phyloP scores from a whole-genome alignment of 2,888 invertebrate genomes.

The Sphinx pinastri region DNA sequence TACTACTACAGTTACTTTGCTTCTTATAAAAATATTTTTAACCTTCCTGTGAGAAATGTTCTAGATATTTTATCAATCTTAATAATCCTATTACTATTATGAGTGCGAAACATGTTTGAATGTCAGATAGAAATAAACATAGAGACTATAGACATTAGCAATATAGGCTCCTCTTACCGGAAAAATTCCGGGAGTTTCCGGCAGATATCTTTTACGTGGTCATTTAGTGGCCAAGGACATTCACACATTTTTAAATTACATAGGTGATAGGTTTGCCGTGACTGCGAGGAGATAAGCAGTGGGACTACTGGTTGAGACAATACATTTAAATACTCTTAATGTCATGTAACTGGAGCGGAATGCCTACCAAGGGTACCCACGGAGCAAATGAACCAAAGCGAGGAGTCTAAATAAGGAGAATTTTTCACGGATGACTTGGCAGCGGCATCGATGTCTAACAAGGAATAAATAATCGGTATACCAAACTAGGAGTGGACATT shows the following conservation, averaged over 20 bases:
- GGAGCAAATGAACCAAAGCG: constrained; percentile 3
- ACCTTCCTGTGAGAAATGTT: no score
- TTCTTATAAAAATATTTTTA: no score
- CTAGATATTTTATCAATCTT: no score
- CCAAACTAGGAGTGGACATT: not conserved
- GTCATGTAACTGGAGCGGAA: not conserved
- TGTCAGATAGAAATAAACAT: no score
- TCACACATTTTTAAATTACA: not conserved
- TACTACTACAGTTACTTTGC: no score
- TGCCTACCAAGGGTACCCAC: constrained; percentile 10
- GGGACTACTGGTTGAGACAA: not conserved
- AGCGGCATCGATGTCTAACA: not conserved
- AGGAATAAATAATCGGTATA: not conserved
- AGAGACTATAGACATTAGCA: no score
- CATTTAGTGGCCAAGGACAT: not conserved
- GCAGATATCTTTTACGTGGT: no score
- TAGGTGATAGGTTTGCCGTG: not conserved
- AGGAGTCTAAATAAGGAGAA: not conserved
- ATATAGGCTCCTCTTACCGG: no score
- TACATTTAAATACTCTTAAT: not conserved
- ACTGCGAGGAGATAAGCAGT: not conserved
- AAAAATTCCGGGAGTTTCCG: no score
- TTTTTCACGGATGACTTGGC: not conserved
- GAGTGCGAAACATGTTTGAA: no score
- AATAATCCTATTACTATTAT: no score